Conservation (phyloP, 1,140 invertebrate species). For the Ceratoteleas bidentatus region DNA sequence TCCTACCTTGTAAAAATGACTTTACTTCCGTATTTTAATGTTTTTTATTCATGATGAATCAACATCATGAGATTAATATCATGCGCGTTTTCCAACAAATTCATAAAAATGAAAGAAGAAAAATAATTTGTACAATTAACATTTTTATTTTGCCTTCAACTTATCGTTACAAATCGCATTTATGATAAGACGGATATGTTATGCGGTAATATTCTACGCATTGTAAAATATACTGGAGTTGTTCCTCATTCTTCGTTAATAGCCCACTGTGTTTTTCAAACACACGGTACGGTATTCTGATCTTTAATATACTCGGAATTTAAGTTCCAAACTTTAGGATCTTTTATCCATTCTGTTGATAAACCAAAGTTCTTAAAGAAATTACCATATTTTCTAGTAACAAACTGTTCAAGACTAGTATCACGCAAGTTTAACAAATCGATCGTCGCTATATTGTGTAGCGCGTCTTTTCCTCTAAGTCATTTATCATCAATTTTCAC, state of each 20-base stretch:
- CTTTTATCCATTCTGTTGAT: constrained; percentile 13
- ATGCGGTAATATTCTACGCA: constrained; percentile 2
- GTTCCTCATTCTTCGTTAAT: constrained; percentile 18
- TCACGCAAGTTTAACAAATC: background rate
- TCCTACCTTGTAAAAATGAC: no score
- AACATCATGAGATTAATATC: no score
- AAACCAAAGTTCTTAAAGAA: constrained; percentile 15
- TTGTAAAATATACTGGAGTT: constrained; percentile 13
- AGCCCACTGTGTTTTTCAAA: constrained; percentile 15
- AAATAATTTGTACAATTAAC: no score
- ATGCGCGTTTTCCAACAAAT: no score
- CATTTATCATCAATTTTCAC: no score
- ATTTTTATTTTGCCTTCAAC: no score
- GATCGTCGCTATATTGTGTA: background rate
- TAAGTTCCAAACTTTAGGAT: constrained; percentile 1
- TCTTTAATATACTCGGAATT: background rate
- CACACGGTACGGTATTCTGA: background rate
- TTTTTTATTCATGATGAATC: no score
- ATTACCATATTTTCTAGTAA: constrained; percentile 1
- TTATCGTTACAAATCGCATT: constrained; percentile 5
- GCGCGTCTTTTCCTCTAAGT: no score
- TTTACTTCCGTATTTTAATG: no score
- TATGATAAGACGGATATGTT: constrained; percentile 4
- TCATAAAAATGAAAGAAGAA: no score
- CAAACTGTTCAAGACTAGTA: constrained; percentile 4